Conservation (phyloP, 2,888 invertebrate genomes). For the Serripes groenlandicus region DNA sequence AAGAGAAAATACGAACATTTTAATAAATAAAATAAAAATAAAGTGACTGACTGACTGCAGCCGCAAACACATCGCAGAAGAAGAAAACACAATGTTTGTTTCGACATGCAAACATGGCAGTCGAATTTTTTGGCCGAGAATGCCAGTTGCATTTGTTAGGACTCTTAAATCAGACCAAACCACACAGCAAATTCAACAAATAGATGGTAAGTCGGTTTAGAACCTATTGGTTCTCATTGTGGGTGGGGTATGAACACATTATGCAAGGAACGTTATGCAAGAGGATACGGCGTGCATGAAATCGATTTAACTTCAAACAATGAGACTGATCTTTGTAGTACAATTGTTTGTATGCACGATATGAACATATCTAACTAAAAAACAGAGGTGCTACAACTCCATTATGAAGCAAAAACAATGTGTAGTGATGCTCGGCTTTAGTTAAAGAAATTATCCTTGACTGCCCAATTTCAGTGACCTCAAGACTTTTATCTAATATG, state of each 20-base stretch:
- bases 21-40: not conserved
- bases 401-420: no score
- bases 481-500: no score
- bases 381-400: no score
- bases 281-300: no score
- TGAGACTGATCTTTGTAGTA: no score
- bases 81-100: not conserved
- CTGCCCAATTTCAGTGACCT: no score
- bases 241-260: not conserved
- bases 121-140: not conserved
- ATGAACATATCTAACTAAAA: no score
- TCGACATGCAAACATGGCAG: constrained; percentile 14
- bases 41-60: not conserved
- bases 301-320: no score
- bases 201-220: not conserved
- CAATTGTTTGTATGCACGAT: no score
- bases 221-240: not conserved
- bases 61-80: not conserved
- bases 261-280: no score
- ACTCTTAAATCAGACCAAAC: constrained; percentile 1
- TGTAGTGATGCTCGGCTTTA: no score
- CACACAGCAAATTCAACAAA: not conserved
- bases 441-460: no score
- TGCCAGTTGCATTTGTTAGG: not conserved
- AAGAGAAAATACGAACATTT: not conserved